Percentiles rank a stretch among this genome's conserved stretches.
phyloP scores from a whole-genome alignment of 2,113 vertebrate genomes.

The Dissostichus mawsoni region DNA sequence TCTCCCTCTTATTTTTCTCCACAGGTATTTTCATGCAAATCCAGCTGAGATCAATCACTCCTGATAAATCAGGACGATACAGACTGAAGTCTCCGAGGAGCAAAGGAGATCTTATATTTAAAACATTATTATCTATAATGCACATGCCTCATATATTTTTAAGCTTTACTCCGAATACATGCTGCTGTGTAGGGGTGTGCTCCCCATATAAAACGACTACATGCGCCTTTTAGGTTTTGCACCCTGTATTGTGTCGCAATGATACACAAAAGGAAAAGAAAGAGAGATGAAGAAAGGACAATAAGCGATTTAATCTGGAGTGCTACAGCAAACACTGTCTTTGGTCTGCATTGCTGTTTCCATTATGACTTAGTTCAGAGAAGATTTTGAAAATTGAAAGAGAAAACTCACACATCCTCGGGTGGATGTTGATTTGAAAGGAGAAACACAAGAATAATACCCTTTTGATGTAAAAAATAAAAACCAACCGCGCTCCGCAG shows the following conservation, averaged over 20 bases:
- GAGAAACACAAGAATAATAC: conserved; percentile 79
- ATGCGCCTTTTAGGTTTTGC: conserved; percentile 50
- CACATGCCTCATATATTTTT: conserved; percentile 72
- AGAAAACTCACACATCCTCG: conserved; percentile 68
- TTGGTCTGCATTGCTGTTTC: conserved; percentile 74
- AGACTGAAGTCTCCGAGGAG: conserved; percentile 50
- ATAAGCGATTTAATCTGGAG: conserved; percentile 74
- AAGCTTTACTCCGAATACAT: conserved; percentile 47
- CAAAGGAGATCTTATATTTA: conserved; percentile 72
- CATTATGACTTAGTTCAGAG: conserved; percentile 68
- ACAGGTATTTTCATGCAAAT: conserved; percentile 45
- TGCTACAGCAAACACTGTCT: conserved; percentile 63
- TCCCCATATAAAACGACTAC: conserved; percentile 36
- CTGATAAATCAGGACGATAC: conserved; percentile 51
- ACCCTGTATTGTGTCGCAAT: conserved; percentile 56
- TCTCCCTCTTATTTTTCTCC: conserved; percentile 8
- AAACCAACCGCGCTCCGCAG: conserved; percentile 72
- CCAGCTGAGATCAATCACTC: conserved; percentile 63
- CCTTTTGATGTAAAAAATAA: conserved; percentile 80
- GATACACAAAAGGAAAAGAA: conserved; percentile 51
- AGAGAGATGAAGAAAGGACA: conserved; percentile 60
- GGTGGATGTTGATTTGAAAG: conserved; percentile 81
- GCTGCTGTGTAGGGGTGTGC: conserved; percentile 31
- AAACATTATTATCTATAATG: conserved; percentile 77
- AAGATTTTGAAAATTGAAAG: conserved; percentile 53